A percentile compares a stretch with the other conserved stretches of the same genome.
These are phyloP conservation scores for Pelobates cultripes DNA, from an alignment of 2,797 vertebrate genomes.

Conservation along the genomic window DNA sequence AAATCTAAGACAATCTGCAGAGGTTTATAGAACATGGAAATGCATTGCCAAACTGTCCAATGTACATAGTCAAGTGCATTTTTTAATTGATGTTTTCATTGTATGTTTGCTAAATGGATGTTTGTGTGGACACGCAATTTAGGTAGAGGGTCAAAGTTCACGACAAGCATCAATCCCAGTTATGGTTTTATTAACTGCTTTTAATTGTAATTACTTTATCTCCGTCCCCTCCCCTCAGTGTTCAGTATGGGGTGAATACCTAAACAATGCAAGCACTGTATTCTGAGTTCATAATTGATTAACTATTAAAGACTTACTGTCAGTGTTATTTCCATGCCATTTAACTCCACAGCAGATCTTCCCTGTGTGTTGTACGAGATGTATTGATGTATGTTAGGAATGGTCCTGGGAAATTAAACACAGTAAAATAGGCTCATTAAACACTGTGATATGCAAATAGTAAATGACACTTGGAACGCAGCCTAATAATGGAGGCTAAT, in stretches of 20 bases:
- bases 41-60: too few species aligned
- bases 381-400: constrained; percentile 34
- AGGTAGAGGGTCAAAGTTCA: too few species aligned
- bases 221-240: background rate
- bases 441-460: constrained; percentile 45
- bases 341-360: constrained; percentile 40
- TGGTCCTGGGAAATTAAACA: constrained; percentile 49
- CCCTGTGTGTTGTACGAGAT: constrained; percentile 28
- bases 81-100: too few species aligned
- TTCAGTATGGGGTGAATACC: background rate
- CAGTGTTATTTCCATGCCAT: constrained; percentile 49
- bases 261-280: constrained; percentile 12
- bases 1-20: too few species aligned
- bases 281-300: constrained; percentile 34
- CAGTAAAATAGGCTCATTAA: constrained; percentile 46
- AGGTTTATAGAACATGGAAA: too few species aligned
- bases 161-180: too few species aligned
- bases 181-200: background rate
- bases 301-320: constrained; percentile 38
- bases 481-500: constrained; percentile 41
- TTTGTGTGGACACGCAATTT: background rate
- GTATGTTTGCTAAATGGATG: background rate
- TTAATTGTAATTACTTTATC: background rate
- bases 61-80: too few species aligned
- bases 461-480: constrained; percentile 42